Base-by-base conservation (phyloP, 2,113 vertebrate genomes). In the Empidonax traillii region DNA sequence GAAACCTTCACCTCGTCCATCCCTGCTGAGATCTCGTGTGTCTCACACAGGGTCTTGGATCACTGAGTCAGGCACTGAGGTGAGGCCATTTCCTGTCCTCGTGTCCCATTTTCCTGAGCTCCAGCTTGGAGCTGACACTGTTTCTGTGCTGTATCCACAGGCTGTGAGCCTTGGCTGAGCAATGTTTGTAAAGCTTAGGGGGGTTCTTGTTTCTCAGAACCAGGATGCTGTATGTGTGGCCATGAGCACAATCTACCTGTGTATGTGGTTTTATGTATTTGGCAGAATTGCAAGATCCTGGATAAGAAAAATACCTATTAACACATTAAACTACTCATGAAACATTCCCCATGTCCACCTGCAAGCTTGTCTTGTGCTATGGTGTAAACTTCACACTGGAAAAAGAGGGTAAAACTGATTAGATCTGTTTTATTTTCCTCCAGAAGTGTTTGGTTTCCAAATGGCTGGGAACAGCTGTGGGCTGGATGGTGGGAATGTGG, bases 391-490 rank as follows among this genome's bases (percentile, higher is more conserved):
- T 94, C 79, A 93, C 61, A 1, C 77, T 95, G 93, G 94, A 94
- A 93, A 94, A 95, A 85, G 77, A 85, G 51, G 37, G 91, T 83
- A 89, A 75, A 94, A 51, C 56, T 65, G 91, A 94, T 91, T n/a
- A 90, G 89, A 84, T 86, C 79, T 75, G 56, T 84, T 90, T 69
- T 65, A 67, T 77, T 95, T 86, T 73, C 80, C 90, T 91, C 77
- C 92, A 79, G 53, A 90, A 96, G 86, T 23, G 86, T 89, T 87
- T 76, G 83, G 66, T 92, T 95, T 87, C 92, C 88, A 79, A 94
- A 62, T n/a, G 94, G 79, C 88, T 14, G 9, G 62, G 90, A 97
- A 71, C 96, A 97, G 96, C 95, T 97, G 96, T 72, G 90, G 95
- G 82, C 91, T 80, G 89, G 59, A 11, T 63, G 90, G 86, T 95